These are phyloP conservation scores for Xiphias gladius DNA, from an alignment of 2,113 vertebrate genomes.

Conservation along the genomic window DNA sequence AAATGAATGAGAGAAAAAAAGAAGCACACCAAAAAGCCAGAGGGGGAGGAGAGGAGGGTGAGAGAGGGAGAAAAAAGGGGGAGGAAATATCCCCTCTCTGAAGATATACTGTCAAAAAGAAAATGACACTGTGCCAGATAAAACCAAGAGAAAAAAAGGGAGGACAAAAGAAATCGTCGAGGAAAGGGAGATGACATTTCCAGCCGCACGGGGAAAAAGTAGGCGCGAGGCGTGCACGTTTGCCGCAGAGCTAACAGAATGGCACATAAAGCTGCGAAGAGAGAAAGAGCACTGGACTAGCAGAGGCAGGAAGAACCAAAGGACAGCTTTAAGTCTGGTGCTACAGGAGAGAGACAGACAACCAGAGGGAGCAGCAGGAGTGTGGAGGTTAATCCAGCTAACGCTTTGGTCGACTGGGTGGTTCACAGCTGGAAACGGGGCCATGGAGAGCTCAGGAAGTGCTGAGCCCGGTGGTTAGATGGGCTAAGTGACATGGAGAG, in stretches of 20 bases:
- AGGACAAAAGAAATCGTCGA: slow-evolving; percentile 63
- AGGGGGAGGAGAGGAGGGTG: slow-evolving; percentile 1
- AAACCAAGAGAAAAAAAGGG: slow-evolving; percentile 52
- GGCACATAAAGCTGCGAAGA: slow-evolving; percentile 45
- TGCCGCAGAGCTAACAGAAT: slow-evolving; percentile 55
- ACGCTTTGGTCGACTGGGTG: slow-evolving; percentile 62
- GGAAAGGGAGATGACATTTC: slow-evolving; percentile 71
- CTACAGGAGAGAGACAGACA: slow-evolving; percentile 49
- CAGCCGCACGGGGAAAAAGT: slow-evolving; percentile 28
- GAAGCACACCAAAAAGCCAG: slow-evolving; percentile 42
- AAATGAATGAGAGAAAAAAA: slow-evolving; percentile 31
- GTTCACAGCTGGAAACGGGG: slow-evolving; percentile 41
- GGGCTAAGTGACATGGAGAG: slow-evolving; percentile 29
- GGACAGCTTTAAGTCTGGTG: slow-evolving; percentile 41
- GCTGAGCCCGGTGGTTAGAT: slow-evolving; percentile 46
- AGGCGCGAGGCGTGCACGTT: slow-evolving; percentile 23
- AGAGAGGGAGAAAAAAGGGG: slow-evolving; percentile 3
- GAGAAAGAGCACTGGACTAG: slow-evolving; percentile 11
- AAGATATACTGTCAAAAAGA: slow-evolving; percentile 65
- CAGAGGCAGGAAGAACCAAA: slow-evolving; percentile 22
- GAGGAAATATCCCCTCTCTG: slow-evolving; percentile 53
- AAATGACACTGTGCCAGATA: slow-evolving; percentile 56
- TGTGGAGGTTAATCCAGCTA: slow-evolving; percentile 71
- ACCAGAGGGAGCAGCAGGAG: slow-evolving; percentile 31
- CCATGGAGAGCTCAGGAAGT: slow-evolving; percentile 39